phyloP scores from a whole-genome alignment of 2,888 invertebrate species.

The Melieria picta region DNA sequence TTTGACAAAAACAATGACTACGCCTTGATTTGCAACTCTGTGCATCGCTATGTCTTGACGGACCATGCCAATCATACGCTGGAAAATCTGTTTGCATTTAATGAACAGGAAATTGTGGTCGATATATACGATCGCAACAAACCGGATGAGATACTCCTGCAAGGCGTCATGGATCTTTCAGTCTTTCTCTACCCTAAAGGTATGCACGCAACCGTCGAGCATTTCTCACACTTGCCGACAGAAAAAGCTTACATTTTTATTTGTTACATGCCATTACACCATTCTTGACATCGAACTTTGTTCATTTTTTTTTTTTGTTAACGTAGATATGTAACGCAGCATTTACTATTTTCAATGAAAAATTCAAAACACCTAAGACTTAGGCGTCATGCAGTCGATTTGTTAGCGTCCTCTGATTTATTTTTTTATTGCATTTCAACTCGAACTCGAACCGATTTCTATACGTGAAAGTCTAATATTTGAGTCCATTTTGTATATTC shows the following conservation, averaged over 20 bases:
- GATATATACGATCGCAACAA: conserved; percentile 47
- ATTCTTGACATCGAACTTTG: background rate
- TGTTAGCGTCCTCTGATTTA: too few species aligned
- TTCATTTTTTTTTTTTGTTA: too few species aligned
- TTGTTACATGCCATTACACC: background rate
- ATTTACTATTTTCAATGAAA: too few species aligned
- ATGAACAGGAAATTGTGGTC: conserved; percentile 49
- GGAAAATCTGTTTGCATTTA: conserved; percentile 45
- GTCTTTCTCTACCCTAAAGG: conserved; percentile 55
- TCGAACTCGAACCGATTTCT: background rate
- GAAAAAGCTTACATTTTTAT: background rate
- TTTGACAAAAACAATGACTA: conserved; percentile 44
- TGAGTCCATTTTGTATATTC: background rate
- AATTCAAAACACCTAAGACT: too few species aligned
- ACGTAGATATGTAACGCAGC: too few species aligned
- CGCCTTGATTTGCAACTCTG: conserved; percentile 54
- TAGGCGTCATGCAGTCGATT: too few species aligned
- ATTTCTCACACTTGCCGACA: background rate
- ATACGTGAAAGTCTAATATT: background rate
- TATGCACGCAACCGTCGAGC: conserved; percentile 27
- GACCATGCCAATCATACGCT: conserved; percentile 46
- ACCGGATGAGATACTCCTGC: conserved; percentile 45
- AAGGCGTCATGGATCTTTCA: conserved; percentile 50
- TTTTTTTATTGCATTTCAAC: background rate
- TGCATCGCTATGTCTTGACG: conserved; percentile 54